phyloP scores from a whole-genome alignment of 2,888 invertebrate species.

The Mayetiola destructor region DNA sequence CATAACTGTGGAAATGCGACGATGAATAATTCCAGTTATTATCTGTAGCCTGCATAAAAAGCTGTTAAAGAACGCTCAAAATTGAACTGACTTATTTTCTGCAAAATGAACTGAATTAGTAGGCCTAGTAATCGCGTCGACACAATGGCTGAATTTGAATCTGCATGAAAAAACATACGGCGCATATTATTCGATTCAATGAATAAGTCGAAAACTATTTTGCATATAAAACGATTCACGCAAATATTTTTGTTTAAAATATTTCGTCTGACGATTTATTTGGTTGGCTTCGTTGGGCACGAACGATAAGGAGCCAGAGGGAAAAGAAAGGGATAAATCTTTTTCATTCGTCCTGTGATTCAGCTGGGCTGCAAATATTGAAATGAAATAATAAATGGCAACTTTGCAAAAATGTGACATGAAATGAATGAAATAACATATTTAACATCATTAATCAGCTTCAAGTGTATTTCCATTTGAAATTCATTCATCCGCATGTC shows the following conservation, averaged over 20 bases:
- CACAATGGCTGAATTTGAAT: background rate
- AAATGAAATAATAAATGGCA: constrained; percentile 11
- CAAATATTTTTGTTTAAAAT: background rate
- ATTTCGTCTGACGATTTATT: background rate
- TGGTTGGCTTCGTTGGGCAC: no score
- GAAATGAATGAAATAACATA: constrained; percentile 12
- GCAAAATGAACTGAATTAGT: no score
- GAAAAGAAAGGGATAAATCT: no score
- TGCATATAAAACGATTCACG: constrained; percentile 15
- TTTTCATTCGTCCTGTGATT: background rate
- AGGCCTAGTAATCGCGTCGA: no score
- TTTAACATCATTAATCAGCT: constrained; percentile 12
- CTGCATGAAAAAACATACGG: background rate
- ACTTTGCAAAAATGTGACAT: constrained; percentile 5
- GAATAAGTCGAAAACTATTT: constrained; percentile 14
- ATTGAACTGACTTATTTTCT: no score
- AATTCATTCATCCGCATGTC: background rate
- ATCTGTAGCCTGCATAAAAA: background rate
- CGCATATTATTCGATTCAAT: constrained; percentile 11
- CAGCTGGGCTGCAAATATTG: constrained; percentile 3
- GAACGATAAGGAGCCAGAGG: no score
- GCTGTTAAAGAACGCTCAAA: no score
- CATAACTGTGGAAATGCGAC: background rate
- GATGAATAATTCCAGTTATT: constrained; percentile 5
- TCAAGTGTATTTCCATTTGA: background rate